Conservation (phyloP, 2,113 vertebrate genomes). For the Sceloporus tristichus region DNA sequence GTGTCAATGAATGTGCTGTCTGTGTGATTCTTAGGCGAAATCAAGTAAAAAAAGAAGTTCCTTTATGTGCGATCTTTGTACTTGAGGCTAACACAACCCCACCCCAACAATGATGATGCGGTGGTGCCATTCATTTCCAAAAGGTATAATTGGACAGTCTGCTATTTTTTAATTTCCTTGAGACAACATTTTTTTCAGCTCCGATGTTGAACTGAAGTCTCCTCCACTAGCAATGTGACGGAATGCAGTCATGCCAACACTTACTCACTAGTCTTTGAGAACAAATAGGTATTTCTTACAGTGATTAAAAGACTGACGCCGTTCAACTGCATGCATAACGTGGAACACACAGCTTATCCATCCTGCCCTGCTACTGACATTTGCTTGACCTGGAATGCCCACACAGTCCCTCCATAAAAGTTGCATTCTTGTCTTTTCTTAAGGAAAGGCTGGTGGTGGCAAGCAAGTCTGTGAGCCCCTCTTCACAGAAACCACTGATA, state of each 20-base stretch:
- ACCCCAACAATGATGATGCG: slow-evolving; percentile 20
- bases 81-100: slow-evolving; percentile 38
- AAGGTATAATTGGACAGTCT: slow-evolving; percentile 54
- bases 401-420: slow-evolving; percentile 45
- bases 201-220: slow-evolving; percentile 47
- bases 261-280: slow-evolving; percentile 65
- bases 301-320: slow-evolving; percentile 65
- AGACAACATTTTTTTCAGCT: slow-evolving; percentile 56
- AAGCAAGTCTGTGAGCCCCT: slow-evolving; percentile 45
- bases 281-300: slow-evolving; percentile 63
- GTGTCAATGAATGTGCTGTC: accelerated
- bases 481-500: slow-evolving; percentile 28
- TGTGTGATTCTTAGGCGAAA: slow-evolving; percentile 55
- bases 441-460: slow-evolving; percentile 21
- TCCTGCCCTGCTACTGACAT: slow-evolving; percentile 37
- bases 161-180: slow-evolving; percentile 71
- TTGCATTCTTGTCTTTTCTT: slow-evolving; percentile 34
- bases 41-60: slow-evolving; percentile 27
- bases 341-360: slow-evolving; percentile 46
- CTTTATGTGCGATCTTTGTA: slow-evolving; percentile 59
- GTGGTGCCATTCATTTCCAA: slow-evolving; percentile 48
- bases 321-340: slow-evolving; percentile 57
- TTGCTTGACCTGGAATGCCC: slow-evolving; percentile 58
- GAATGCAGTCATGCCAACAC: slow-evolving; percentile 67
- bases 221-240: slow-evolving; percentile 53